Evolutionary conservation across 2,888 invertebrate genomes (phyloP), one percentile per base, ranked within the genome.

Genomic region (Tupiocoris notatus): DNA sequence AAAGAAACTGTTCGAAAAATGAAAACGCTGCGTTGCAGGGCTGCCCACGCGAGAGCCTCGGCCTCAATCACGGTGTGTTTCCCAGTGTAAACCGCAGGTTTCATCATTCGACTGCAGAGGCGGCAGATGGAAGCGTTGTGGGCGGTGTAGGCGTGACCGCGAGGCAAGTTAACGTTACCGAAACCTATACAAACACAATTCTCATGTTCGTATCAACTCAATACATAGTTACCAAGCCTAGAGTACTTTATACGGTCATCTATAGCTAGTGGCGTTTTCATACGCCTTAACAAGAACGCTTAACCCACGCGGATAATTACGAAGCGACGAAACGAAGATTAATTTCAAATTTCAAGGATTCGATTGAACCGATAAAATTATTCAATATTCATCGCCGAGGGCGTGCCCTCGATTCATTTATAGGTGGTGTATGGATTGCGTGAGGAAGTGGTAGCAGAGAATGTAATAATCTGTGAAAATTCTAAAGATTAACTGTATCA

Each of bases 121-220:
- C 57, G 57, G 57, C 22, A 67, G 67, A 7, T 39, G 39, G 39
- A 39, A 39, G 39, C 39, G 3, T 7, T 39, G 39, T 67, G 56
- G 67, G 67, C 67, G 67, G 39, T 67, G 54, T 67, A 67, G 67
- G 67, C 57, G 67, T 67, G 21, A 22, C 67, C 67, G 56, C 39
- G 67, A 39, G 39, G 39, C 39, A 39, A 39, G 39, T 12, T 39
- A 39, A 39, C 3, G 39, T 39, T 39, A 39, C 39, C 39, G 39
- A 39, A 39, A 7, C 39, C 39, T 39, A 7, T 7, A 39, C 39
- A 39, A 39, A 39, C 12, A 39, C 39, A 39, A 39, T 12, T 39
- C 39, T 39, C 39, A 39, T 7, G 6, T 3, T 3, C 12, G 39
- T 39, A 39, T n/a, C 39, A 39, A 39, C 39, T 12, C 12, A 39